A percentile compares a stretch with the other conserved stretches of the same genome.
Conservation (phyloP, 2,113 vertebrate genomes). For the Poecilia latipinna region DNA sequence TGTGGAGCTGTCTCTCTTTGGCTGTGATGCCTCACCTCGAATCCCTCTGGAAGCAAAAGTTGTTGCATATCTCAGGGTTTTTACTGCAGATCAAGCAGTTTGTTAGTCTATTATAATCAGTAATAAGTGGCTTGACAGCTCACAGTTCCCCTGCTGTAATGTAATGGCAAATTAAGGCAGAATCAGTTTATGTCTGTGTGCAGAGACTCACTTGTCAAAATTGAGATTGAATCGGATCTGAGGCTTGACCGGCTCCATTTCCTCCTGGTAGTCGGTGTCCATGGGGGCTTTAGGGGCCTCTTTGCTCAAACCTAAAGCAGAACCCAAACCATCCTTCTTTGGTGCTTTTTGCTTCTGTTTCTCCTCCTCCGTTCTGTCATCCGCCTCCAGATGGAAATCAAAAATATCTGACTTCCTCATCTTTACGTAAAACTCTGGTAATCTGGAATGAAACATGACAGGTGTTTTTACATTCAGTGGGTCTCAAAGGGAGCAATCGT, state of each 20-base stretch:
- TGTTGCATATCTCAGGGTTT: not conserved
- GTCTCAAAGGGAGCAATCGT: not conserved
- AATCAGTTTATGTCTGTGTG: slow-evolving; percentile 32
- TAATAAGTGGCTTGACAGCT: slow-evolving; percentile 10
- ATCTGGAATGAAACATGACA: slow-evolving; percentile 9
- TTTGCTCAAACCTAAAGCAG: slow-evolving; percentile 69
- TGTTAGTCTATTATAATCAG: not conserved
- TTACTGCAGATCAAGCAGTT: slow-evolving; percentile 5
- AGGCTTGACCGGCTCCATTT: slow-evolving; percentile 67
- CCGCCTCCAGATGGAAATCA: slow-evolving; percentile 65
- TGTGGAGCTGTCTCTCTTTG: slow-evolving; percentile 32
- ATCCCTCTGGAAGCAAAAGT: slow-evolving; percentile 42
- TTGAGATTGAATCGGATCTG: slow-evolving; percentile 82
- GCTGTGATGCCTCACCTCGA: slow-evolving; percentile 59
- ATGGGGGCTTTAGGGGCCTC: slow-evolving; percentile 80
- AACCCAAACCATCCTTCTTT: slow-evolving; percentile 46
- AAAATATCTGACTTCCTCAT: slow-evolving; percentile 84
- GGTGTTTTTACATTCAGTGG: not conserved
- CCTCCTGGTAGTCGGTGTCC: slow-evolving; percentile 87
- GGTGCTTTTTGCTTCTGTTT: not conserved
- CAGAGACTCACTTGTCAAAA: slow-evolving; percentile 75
- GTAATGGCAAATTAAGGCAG: not conserved
- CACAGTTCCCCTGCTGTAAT: slow-evolving; percentile 12
- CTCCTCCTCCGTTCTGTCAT: slow-evolving; percentile 78
- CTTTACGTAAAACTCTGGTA: slow-evolving; percentile 1